Conservation (phyloP, 2,113 vertebrate genomes). For the Carassius auratus region DNA sequence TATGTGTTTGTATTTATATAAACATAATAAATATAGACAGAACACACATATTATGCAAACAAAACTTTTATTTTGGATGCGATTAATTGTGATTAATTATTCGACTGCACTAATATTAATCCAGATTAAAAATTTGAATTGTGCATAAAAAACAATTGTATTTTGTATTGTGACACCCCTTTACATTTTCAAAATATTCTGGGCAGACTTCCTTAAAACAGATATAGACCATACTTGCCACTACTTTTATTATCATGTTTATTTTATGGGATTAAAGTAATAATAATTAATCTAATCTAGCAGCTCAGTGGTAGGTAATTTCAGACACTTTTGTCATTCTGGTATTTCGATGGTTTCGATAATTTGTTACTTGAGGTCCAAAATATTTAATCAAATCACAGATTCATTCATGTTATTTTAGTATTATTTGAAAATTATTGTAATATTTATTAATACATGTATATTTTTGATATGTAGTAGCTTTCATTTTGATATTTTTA, state of each 20-base stretch:
- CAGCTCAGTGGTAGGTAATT: neutral
- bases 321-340: neutral
- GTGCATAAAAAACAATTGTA: too few relatives aligned
- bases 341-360: neutral
- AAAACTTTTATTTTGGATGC: too few relatives aligned
- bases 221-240: neutral
- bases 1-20: too few relatives aligned
- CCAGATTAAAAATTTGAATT: too few relatives aligned
- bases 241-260: neutral
- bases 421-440: neutral
- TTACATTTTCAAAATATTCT: neutral
- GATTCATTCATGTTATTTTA: neutral
- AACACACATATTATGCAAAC: too few relatives aligned
- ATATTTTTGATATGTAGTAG: neutral
- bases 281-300: neutral
- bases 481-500: neutral
- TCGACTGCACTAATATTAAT: too few relatives aligned
- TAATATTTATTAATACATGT: neutral
- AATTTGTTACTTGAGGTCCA: neutral
- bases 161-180: neutral
- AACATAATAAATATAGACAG: too few relatives aligned
- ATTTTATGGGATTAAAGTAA: neutral
- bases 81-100: too few relatives aligned
- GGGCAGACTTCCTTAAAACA: neutral
- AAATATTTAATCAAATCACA: neutral